phyloP scores from a whole-genome alignment of 2,113 vertebrate species.

The Motacilla alba region DNA sequence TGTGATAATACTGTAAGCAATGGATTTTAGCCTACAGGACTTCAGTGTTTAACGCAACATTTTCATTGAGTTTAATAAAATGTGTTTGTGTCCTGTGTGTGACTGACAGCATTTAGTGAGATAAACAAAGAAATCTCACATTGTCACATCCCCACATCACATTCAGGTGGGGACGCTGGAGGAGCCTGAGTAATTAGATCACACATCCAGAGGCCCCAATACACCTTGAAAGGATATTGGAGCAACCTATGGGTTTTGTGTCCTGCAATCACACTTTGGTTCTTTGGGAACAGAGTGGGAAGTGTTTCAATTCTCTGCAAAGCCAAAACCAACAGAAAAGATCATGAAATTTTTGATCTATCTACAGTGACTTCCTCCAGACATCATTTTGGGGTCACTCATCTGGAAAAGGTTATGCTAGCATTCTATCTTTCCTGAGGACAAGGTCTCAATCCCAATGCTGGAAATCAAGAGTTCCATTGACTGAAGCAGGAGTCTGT shows the following conservation, averaged over 20 bases:
- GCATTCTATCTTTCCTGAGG: neutral
- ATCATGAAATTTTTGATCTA: neutral
- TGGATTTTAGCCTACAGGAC: neutral
- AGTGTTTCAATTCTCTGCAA: neutral
- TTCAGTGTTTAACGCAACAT: neutral
- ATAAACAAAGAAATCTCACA: neutral
- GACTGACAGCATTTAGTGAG: neutral
- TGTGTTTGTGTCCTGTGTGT: neutral
- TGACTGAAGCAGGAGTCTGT: neutral
- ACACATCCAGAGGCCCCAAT: neutral
- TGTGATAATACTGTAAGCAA: neutral
- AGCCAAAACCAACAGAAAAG: neutral
- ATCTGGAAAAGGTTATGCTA: neutral
- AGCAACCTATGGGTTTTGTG: neutral
- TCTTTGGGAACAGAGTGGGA: neutral
- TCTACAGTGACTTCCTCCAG: neutral
- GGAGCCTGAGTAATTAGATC: neutral
- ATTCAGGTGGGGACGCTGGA: neutral
- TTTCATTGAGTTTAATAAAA: neutral
- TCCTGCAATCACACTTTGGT: neutral
- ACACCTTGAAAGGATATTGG: neutral
- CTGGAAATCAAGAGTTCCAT: neutral
- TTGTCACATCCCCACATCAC: neutral
- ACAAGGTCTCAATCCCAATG: neutral
- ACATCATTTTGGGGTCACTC: neutral